Evolutionary conservation across 2,797 vertebrate genomes (phyloP).

Genomic region (Paguma larvata): DNA sequence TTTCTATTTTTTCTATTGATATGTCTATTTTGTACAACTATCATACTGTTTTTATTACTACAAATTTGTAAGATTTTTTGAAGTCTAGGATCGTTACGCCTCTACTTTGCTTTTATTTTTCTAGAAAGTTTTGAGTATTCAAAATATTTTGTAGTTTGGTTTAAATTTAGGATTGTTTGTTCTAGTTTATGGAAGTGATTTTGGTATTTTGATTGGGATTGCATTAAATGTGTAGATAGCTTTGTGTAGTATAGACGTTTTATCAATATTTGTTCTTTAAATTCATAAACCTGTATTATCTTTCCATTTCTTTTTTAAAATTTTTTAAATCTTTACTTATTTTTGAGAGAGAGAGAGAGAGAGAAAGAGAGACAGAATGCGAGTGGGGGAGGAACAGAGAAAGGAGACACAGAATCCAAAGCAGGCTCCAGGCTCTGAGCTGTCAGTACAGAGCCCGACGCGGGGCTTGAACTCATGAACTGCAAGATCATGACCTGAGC

Average conservation of each 20-base stretch:
- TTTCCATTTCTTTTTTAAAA: too few species aligned
- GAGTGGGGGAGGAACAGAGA: too few species aligned
- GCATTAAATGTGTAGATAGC: neutral
- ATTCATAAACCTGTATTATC: too few species aligned
- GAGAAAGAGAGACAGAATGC: too few species aligned
- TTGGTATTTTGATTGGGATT: neutral
- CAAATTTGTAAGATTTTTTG: neutral
- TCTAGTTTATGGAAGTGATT: neutral
- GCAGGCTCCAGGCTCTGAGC: too few species aligned
- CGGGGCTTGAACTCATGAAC: too few species aligned
- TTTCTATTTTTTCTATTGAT: neutral
- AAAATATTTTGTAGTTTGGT: neutral
- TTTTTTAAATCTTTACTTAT: too few species aligned
- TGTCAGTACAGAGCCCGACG: too few species aligned
- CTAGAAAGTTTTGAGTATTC: neutral
- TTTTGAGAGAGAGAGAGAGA: too few species aligned
- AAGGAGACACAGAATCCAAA: too few species aligned
- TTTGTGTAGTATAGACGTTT: neutral
- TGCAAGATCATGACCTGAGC: too few species aligned
- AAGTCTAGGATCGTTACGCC: neutral
- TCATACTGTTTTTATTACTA: neutral
- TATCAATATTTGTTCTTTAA: neutral
- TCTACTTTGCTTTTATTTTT: neutral
- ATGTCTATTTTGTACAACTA: neutral
- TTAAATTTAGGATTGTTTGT: neutral